Conservation (phyloP, 2,113 vertebrate genomes). For the Chitala chitala region DNA sequence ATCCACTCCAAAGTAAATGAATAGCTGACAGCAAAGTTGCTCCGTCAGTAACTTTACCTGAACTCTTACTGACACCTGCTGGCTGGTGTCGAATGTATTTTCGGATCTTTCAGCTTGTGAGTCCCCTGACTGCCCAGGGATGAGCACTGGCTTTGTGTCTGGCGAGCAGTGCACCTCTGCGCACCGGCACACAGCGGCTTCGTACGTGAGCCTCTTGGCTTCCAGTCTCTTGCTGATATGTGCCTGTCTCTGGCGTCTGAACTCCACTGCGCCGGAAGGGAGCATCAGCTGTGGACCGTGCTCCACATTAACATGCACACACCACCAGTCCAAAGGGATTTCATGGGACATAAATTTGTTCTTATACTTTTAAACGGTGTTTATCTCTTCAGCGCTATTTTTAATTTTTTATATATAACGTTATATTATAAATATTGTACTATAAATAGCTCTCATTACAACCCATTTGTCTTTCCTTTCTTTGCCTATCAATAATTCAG, state of each 20-base stretch:
- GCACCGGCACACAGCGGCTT: neutral
- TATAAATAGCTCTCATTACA: neutral
- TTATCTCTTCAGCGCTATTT: neutral
- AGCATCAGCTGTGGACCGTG: too few relatives aligned
- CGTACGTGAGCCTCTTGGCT: neutral
- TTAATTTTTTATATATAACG: neutral
- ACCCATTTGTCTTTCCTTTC: neutral
- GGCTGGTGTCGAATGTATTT: neutral
- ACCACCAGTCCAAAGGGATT: neutral
- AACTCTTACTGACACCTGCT: constrained; percentile 19
- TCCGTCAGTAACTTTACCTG: neutral
- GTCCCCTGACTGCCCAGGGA: neutral
- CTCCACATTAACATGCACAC: neutral
- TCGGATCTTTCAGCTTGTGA: neutral
- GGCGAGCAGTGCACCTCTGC: neutral
- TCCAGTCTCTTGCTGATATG: neutral
- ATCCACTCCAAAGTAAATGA: neutral
- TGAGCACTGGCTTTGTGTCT: neutral
- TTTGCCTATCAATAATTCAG: constrained; percentile 22
- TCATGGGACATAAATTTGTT: neutral
- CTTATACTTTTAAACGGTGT: too few relatives aligned
- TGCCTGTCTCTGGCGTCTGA: neutral
- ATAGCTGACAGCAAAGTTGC: too few relatives aligned
- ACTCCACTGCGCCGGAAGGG: too few relatives aligned
- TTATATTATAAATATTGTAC: neutral